Evolutionary conservation across 1,140 invertebrate genomes (phyloP), one percentile per base, ranked within the genome.

Genomic region (Schlechtendalia chinensis): DNA sequence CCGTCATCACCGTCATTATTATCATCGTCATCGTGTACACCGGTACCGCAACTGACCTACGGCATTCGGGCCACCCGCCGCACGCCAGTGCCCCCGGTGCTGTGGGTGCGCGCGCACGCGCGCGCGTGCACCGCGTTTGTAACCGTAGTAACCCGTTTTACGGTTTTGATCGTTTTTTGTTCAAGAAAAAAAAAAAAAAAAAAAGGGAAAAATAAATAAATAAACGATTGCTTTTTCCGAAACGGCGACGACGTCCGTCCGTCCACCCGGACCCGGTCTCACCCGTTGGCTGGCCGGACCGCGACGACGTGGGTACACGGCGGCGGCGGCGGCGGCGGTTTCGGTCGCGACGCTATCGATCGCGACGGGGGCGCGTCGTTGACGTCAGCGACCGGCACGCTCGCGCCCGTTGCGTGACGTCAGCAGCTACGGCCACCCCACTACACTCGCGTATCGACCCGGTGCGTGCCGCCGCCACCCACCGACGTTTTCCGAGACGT

Each of bases 391-490:
- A 65, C 65, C 39, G 45, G n/a, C 69, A 69, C 81, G 74, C 77
- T 79, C 67, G 65, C 65, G 67, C 69, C 81, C n/a, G 32, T 32
- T 53, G 27, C 24, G 69, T 74, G 81, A 71, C 81, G 81, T 80
- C 61, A 82, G 61, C 45, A 10, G 14, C 19, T n/a, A 45, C 74
- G 22, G 96, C 98, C 98, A 89, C 88, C 89, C 59, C 5, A 12
- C 10, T 8, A 50, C 50, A 22, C 32, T 4, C 45, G 54, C 27
- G 32, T 50, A 54, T 67, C 59, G 65, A 39, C 53, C 39, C 47
- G 8, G 32, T 19, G 19, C 11, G 22, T 11, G 14, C 65, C 59
- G 27, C 10, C 12, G 96, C 98, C 98, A 89, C 88, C 89, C 59
- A 6, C 65, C 59, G 27, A 4, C 12, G 45, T 56, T 69, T 69